A percentile compares a stretch with the other conserved stretches of the same genome.
Conservation (phyloP, 2,888 invertebrate genomes). For the Scelioninae gen. 2 region DNA sequence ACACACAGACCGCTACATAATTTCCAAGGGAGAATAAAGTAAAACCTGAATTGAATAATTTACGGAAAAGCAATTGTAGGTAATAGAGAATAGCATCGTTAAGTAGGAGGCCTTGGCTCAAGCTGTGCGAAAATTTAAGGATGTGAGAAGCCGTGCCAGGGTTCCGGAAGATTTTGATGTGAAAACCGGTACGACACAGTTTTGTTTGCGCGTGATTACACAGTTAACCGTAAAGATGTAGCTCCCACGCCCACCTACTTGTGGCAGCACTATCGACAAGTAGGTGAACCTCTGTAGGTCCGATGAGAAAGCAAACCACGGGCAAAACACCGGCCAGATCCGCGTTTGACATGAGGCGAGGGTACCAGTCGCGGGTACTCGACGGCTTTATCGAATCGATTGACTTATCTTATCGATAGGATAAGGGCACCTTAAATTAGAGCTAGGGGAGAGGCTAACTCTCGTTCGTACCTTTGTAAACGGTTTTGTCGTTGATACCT, state of each 20-base stretch:
- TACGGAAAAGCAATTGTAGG: conserved; percentile 22
- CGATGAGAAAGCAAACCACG: conserved; percentile 22
- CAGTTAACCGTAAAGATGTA: conserved; percentile 70
- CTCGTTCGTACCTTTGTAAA: conserved; percentile 66
- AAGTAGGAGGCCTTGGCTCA: conserved; percentile 2
- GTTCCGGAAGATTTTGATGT: conserved; percentile 50
- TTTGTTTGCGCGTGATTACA: conserved; percentile 48
- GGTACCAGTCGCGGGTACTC: conserved; percentile 8
- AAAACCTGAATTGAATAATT: no score
- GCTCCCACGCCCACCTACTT: conserved; percentile 71
- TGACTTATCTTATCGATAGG: conserved; percentile 9
- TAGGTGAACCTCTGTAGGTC: conserved; percentile 64
- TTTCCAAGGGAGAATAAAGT: no score
- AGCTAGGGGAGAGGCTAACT: no score
- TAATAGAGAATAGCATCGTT: conserved; percentile 14
- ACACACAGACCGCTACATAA: no score
- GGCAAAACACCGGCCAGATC: conserved; percentile 13
- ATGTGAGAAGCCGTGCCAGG: conserved; percentile 16
- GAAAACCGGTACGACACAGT: conserved; percentile 40
- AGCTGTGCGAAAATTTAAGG: conserved; percentile 14
- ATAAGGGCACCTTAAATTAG: no score
- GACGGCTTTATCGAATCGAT: conserved; percentile 38
- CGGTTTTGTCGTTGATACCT: conserved; percentile 66
- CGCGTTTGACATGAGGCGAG: conserved; percentile 32
- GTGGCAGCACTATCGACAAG: conserved; percentile 69